Evolutionary conservation across 2,797 vertebrate genomes (phyloP).

Genomic region (Lacerta viridis): DNA sequence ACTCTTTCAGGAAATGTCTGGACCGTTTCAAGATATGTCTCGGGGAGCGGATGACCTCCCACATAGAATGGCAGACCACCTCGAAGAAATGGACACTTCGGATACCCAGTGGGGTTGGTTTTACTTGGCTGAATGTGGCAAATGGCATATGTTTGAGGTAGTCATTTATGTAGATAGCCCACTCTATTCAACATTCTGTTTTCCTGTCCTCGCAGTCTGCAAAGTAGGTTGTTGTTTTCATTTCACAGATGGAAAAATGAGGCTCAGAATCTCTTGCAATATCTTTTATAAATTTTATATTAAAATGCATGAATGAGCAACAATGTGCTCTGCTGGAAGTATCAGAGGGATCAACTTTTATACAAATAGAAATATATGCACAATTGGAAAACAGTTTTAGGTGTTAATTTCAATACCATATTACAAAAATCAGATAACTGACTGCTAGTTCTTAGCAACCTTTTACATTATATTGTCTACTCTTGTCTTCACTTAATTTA

Average conservation of each 20-base stretch:
- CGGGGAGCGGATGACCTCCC: constrained; percentile 72
- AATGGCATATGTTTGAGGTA: constrained; percentile 99
- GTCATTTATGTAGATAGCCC: neutral
- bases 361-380: neutral
- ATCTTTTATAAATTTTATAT: neutral
- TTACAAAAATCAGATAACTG: neutral
- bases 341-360: too few relatives aligned
- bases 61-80: constrained; percentile 53
- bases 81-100: constrained; percentile 95
- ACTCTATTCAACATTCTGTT: neutral
- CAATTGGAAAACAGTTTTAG: neutral
- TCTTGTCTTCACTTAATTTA: neutral
- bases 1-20: constrained; percentile 72
- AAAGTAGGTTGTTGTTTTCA: neutral
- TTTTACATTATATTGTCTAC: neutral
- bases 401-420: neutral
- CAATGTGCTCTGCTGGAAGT: too few relatives aligned
- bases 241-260: neutral
- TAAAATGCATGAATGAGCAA: neutral
- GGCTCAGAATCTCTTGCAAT: neutral
- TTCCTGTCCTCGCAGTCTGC: neutral
- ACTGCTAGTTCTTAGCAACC: neutral
- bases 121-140: constrained; percentile 96
- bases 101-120: constrained; percentile 98
- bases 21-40: constrained; percentile 74